Conservation (phyloP, 2,797 vertebrate species). For the Xenopus petersii region DNA sequence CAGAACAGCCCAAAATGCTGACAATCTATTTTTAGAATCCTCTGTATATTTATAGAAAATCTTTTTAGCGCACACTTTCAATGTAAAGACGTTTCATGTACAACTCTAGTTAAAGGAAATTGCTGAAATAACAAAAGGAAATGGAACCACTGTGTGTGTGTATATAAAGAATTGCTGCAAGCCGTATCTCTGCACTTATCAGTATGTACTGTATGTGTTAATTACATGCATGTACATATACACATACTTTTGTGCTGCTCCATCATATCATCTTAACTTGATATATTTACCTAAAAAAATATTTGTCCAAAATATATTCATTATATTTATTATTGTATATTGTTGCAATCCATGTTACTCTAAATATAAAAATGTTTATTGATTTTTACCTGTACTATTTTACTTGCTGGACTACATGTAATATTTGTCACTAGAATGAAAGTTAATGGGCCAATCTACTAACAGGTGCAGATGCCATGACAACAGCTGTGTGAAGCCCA, state of each 20-base stretch:
- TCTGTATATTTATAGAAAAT: conserved; percentile 20
- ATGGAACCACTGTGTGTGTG: conserved; percentile 11
- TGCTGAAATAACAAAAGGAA: background rate
- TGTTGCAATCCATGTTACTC: background rate
- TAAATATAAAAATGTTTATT: too few relatives aligned
- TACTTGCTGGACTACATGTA: too few relatives aligned
- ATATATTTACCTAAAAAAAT: background rate
- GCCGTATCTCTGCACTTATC: conserved; percentile 3
- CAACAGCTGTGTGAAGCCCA: too few relatives aligned
- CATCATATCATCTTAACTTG: background rate
- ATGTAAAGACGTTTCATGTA: conserved; percentile 16
- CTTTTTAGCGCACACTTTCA: background rate
- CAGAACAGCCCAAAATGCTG: background rate
- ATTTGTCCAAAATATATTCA: background rate
- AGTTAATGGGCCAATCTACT: too few relatives aligned
- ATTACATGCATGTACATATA: background rate
- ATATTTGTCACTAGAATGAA: too few relatives aligned
- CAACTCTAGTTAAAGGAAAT: conserved; percentile 3
- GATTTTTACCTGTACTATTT: too few relatives aligned
- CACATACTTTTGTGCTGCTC: conserved; percentile 4
- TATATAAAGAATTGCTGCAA: background rate
- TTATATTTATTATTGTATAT: conserved; percentile 1
- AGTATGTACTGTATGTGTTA: background rate
- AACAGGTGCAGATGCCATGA: too few relatives aligned
- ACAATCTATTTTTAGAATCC: background rate